Evolutionary conservation across 2,797 vertebrate genomes (phyloP), one percentile per base, ranked within the genome.

Genomic region (Pelochelys cantorii): DNA sequence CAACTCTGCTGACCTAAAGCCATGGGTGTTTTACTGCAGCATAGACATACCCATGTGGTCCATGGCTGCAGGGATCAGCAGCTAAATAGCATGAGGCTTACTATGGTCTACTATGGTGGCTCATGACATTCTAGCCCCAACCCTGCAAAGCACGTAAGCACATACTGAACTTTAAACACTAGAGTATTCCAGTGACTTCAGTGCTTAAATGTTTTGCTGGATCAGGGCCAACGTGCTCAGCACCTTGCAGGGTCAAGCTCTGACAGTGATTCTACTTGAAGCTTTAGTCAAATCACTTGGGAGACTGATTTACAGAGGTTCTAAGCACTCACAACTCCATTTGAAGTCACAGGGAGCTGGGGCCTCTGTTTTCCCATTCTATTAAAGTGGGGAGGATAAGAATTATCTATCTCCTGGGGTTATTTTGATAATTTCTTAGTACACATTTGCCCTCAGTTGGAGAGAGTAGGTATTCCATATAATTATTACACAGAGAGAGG

Each of bases 241-340:
- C 68, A 20, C 23, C 60, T 84, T 83, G 65, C 75, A 68, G 87
- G 53, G 18, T 90, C 71, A 79, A 84, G 55, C 15, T 68, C 0
- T 0, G 86, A 48, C 29, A 59, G 6, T 37, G 80, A 42, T 14
- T 59, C 17, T 87, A 57, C 71, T 18, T 55, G 18, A 4, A 71
- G 75, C 60, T 83, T 95, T 52, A 31, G 52, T 87, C 71, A 92
- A 34, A 88, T 79, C 85, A 90, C 54, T 91, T 37, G 29, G 55
- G 81, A 77, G 7, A 37, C 60, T 54, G 29, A 22, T 71, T 34
- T 68, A 11, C n/a, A 20, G 17, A 68, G n/a, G 65, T 9, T 2
- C 31, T 20, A 17, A 68, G 65, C n/a, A 34, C 62, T 65, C 62
- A 65, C 31, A 65, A 65, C 31, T 65, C 62, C 31, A 65, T 65